These are phyloP conservation scores for Drosophila paulistorum DNA, from an alignment of 1,140 invertebrate genomes.

Conservation along the genomic window DNA sequence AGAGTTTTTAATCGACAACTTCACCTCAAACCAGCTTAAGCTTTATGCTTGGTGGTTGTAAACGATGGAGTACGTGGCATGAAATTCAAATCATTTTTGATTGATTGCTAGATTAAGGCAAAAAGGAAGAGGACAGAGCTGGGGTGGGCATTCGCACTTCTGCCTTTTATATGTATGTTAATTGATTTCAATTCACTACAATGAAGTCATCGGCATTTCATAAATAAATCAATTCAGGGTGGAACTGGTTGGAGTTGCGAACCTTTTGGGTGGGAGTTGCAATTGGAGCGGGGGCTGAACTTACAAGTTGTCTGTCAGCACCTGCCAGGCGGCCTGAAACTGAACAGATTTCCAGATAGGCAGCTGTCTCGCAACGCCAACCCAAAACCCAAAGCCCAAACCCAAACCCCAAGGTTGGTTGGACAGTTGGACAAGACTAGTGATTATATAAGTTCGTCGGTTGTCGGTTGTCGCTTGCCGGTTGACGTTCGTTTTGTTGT, in stretches of 20 bases:
- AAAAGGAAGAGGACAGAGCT: constrained; percentile 7
- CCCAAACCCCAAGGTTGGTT: constrained; percentile 45
- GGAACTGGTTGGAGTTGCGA: background rate
- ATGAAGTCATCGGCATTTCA: constrained; percentile 75
- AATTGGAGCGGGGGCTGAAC: constrained; percentile 20
- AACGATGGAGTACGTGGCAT: constrained; percentile 54
- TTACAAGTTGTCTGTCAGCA: constrained; percentile 27
- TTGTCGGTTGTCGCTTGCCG: constrained; percentile 31
- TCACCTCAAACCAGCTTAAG: background rate
- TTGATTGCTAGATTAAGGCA: constrained; percentile 76
- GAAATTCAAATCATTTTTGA: constrained; percentile 81
- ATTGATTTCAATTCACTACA: constrained; percentile 79
- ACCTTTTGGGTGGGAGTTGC: background rate
- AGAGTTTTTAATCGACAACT: constrained; percentile 23
- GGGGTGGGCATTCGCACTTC: constrained; percentile 53
- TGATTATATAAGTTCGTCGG: constrained; percentile 52
- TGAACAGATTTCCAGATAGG: constrained; percentile 11
- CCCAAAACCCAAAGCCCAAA: constrained; percentile 5
- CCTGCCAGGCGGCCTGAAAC: constrained; percentile 32
- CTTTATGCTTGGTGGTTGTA: background rate
- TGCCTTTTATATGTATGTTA: constrained; percentile 52
- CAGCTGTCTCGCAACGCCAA: background rate
- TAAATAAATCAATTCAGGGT: constrained; percentile 59
- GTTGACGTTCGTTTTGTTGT: constrained; percentile 1
- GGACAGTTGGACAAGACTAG: constrained; percentile 34